Percentiles rank a stretch among this genome's conserved stretches.
Conservation (phyloP, 2,888 invertebrate genomes). For the Platypus cylindrus region DNA sequence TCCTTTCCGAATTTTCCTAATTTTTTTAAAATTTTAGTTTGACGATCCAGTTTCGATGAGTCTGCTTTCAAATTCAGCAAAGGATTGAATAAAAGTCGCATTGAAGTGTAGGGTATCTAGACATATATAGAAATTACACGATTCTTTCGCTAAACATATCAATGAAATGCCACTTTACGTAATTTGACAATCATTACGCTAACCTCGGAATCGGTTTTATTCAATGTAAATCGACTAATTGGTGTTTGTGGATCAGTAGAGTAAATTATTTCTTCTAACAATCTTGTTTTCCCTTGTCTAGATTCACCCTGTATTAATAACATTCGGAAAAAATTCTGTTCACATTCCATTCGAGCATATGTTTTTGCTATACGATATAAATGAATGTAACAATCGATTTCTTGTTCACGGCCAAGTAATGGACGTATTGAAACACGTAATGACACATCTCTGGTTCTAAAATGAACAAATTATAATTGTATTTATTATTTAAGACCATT, state of each 20-base stretch:
- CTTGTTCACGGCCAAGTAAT: slow-evolving; percentile 39
- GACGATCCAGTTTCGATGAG: slow-evolving; percentile 29
- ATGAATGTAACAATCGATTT: slow-evolving; percentile 23
- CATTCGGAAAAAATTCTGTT: slow-evolving; percentile 18
- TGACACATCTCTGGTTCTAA: slow-evolving; percentile 27
- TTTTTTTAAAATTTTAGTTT: slow-evolving; percentile 29
- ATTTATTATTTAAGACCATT: too few species aligned
- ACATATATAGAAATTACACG: background rate
- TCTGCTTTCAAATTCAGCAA: slow-evolving; percentile 30
- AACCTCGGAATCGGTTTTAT: slow-evolving; percentile 31
- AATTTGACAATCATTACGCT: slow-evolving; percentile 3
- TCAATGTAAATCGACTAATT: slow-evolving; percentile 30
- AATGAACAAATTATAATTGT: too few species aligned
- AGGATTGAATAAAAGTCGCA: slow-evolving; percentile 34
- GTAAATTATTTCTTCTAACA: slow-evolving; percentile 44
- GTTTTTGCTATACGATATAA: slow-evolving; percentile 18
- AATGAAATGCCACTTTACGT: background rate
- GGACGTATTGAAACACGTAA: slow-evolving; percentile 19
- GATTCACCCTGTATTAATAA: slow-evolving; percentile 40
- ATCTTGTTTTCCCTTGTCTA: slow-evolving; percentile 47
- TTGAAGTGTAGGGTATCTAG: slow-evolving; percentile 33
- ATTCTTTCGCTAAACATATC: background rate
- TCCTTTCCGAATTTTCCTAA: slow-evolving; percentile 29
- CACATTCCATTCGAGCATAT: slow-evolving; percentile 2
- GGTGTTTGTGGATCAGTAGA: slow-evolving; percentile 33